Conservation (phyloP, 2,888 invertebrate genomes). For the Philhelius pedissequus region DNA sequence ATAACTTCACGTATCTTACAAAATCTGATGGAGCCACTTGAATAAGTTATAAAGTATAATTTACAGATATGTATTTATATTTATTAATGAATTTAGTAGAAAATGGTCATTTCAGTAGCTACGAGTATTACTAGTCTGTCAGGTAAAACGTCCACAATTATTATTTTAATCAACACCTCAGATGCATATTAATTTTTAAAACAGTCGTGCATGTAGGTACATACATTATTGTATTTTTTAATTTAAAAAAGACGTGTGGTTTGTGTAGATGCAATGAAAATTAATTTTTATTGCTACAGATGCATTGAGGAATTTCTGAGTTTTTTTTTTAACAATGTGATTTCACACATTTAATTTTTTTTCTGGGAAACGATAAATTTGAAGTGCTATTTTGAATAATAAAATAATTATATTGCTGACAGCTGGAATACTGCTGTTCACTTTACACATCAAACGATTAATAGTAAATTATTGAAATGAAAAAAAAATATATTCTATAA, state of each 20-base stretch:
- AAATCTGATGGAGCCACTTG: not conserved
- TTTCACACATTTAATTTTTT: not conserved
- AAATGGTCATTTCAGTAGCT: not conserved
- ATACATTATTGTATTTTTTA: no score
- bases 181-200: not conserved
- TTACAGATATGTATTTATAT: not conserved
- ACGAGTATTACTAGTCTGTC: not conserved
- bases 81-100: not conserved
- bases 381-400: not conserved
- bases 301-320: not conserved
- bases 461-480: no score
- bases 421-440: not conserved
- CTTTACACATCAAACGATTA: not conserved
- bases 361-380: not conserved
- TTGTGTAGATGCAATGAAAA: not conserved
- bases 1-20: not conserved
- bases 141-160: not conserved
- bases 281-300: not conserved
- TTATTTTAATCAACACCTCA: not conserved
- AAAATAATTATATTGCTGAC: not conserved
- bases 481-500: no score
- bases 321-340: not conserved
- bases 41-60: not conserved
- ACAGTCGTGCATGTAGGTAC: no score
- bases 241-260: not conserved